Evolutionary conservation across 2,888 invertebrate genomes (phyloP).

Genomic region (Apotomis capreana): DNA sequence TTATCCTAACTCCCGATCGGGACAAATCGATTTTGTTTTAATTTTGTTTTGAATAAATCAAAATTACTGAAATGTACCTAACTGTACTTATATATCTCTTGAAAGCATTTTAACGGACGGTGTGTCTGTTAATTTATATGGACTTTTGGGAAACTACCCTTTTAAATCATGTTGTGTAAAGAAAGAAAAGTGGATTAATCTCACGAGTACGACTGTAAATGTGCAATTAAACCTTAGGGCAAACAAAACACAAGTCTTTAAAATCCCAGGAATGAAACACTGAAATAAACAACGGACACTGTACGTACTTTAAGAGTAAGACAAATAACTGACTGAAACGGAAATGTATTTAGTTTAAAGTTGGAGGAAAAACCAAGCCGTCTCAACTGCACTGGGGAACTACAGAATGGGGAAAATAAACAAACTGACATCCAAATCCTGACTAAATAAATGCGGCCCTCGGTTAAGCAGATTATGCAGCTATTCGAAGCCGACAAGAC

Average conservation of each 20-base stretch:
- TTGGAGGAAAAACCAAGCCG: background rate
- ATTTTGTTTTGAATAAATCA: too few relatives aligned
- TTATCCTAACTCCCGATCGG: too few relatives aligned
- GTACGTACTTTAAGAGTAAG: background rate
- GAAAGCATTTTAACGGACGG: too few relatives aligned
- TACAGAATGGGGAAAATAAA: conserved; percentile 30
- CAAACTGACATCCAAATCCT: conserved; percentile 34
- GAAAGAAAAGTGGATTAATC: too few relatives aligned
- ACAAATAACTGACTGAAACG: conserved; percentile 16
- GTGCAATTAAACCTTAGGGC: too few relatives aligned
- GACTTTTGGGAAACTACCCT: too few relatives aligned
- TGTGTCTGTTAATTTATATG: too few relatives aligned
- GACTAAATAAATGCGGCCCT: conserved; percentile 31
- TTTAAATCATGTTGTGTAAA: too few relatives aligned
- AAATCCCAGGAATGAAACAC: background rate
- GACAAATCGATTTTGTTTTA: too few relatives aligned
- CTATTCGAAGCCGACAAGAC: background rate
- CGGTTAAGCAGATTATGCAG: conserved; percentile 12
- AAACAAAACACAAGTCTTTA: background rate
- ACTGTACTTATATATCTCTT: too few relatives aligned
- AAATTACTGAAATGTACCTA: too few relatives aligned
- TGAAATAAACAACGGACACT: background rate
- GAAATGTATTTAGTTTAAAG: conserved; percentile 8
- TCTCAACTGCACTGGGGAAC: conserved; percentile 19
- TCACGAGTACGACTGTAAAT: too few relatives aligned